Base-by-base conservation (phyloP, 2,888 invertebrate genomes). In the Philopedon plagiatum region DNA sequence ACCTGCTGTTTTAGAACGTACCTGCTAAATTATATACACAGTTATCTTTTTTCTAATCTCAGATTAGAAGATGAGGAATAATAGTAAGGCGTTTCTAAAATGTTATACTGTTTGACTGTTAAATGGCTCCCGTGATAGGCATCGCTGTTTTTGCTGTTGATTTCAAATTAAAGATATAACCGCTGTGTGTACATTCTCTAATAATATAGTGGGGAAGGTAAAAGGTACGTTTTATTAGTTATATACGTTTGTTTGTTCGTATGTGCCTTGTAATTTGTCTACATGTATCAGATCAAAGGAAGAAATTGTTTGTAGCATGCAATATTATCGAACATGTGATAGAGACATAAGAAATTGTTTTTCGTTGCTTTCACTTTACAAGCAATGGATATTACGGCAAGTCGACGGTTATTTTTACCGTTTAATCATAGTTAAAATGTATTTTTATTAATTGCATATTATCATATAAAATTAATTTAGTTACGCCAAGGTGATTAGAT, bases 71-170 rank as follows among this genome's bases (percentile, higher is more conserved):
- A 32, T 32, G 34, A 34, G 21, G 5, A 63, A 34, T 49, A 37
- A 63, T 49, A 63, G 62, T 62, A 19, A 63, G 63, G 63, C 63
- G 63, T 63, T 51, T 34, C 63, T 63, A 63, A 63, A 63, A 63
- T 63, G 39, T 51, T 51, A 63, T 51, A 63, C 37, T 63, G 63
- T 63, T 63, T 63, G 63, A 63, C 63, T 63, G 63, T 34, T 63
- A 63, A 63, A 63, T 63, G 51, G 63, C 63, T 51, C 49, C 63
- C 63, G 63, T 63, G 37, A 49, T 51, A 49, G 21, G 21, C 39
- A 58, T 41, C 58, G 15, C 58, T 41, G 58, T 26, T 39, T 58
- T 26, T 58, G 41, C 41, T 15, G 58, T 58, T 23, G 51, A 63
- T 63, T 46, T 49, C 9, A 49, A 63, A 63, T 63, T 51, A 63